Conservation (phyloP, 2,113 vertebrate genomes). For the Nothobranchius furzeri region DNA sequence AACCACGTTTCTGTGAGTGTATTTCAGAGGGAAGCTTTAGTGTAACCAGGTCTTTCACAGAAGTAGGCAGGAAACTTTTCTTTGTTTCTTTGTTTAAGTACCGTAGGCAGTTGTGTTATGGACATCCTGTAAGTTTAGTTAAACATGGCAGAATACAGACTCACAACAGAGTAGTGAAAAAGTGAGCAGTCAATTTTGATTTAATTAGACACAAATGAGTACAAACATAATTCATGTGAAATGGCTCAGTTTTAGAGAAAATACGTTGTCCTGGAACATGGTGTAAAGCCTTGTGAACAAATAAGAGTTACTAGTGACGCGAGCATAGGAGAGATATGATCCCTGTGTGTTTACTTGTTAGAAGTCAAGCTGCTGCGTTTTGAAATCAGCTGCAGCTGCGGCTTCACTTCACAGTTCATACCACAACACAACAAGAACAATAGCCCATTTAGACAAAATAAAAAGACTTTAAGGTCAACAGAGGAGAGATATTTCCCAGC, state of each 20-base stretch:
- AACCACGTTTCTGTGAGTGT: no score
- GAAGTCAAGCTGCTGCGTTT: constrained; percentile 28
- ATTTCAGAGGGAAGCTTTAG: no score
- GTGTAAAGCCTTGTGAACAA: constrained; percentile 27
- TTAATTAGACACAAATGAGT: no score
- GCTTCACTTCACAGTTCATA: constrained; percentile 19
- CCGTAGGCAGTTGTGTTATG: no score
- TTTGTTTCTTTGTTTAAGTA: no score
- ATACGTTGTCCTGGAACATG: constrained; percentile 3
- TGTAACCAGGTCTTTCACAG: no score
- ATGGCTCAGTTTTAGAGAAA: constrained; percentile 3
- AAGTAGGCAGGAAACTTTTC: no score
- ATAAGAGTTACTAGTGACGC: constrained; percentile 12
- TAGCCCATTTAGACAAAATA: constrained; percentile 17
- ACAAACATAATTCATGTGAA: no score
- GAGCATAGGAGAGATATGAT: constrained; percentile 30
- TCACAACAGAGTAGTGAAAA: no score
- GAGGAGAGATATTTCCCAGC: constrained; percentile 25
- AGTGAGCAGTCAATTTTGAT: no score
- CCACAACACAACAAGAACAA: constrained; percentile 41
- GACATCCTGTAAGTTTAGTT: no score
- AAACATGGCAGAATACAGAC: no score
- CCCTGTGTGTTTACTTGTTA: constrained; percentile 33
- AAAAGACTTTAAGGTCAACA: constrained; percentile 33
- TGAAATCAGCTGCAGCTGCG: constrained; percentile 38